Base-by-base conservation (phyloP, 2,888 invertebrate species). In the Lordiphosa fenestrarum region DNA sequence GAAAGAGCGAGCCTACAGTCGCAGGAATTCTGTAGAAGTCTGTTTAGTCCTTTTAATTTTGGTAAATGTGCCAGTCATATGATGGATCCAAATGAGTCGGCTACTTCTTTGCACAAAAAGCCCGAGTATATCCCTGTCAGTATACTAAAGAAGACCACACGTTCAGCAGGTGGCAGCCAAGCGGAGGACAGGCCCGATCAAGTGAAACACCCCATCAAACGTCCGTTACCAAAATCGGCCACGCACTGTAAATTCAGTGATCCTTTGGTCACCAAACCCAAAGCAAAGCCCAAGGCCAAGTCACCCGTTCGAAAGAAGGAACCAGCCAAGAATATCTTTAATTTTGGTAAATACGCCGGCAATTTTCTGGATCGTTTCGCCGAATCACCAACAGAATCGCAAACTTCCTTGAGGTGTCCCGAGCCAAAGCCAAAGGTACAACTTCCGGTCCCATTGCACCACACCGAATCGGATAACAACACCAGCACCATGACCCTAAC, bases 1-100 rank as follows among this genome's bases (percentile, higher is more conserved):
- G 7, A 6, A 7, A 13, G 30, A 30, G 10, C 10, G 42, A 5
- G 7, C 1, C 19, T 0, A 25, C 7, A 25, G 7, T 30, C 30
- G 10, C 46, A n/a, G 33, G 15, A 33, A n/a, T 19, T 33, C 15
- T 38, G 6, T 36, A 36, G n/a, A 6, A 12, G 0, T 7, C 5
- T 3, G 1, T 63, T 38, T n/a, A 13, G 2, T 1, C 53, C 52
- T 0, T 78, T 83, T 6, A 78, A 78, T 50, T 73, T 78, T 30
- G 78, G 78, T 0, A 67, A 48, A 35, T 61, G 44, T 2, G 77
- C 73, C 1, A 60, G 47, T 9, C 47, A 5, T 4, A 48, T 57
- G 2, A 42, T 83, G 0, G 46, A 41, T 25, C 41, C 6, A 23
- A 10, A 3, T 23, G 9, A 23, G 2, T 5, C 35, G 1, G 19